Evolutionary conservation across 2,113 vertebrate species (phyloP), one percentile per base, ranked within the genome.

Genomic region (Callopanchax toddi): DNA sequence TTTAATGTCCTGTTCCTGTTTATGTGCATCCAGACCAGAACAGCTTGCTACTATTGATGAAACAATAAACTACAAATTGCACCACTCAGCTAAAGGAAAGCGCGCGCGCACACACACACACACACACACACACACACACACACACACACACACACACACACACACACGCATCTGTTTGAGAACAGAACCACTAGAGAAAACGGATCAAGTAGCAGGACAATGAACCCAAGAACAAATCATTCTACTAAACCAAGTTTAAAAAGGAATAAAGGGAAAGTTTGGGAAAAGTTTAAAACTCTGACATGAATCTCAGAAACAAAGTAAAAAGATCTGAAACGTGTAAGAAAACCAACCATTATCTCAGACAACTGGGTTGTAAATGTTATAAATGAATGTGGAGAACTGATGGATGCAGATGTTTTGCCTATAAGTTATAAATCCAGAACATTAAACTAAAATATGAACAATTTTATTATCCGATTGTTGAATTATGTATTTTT

Each of bases 161-260:
- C 29, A 32, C 29, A 32, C 29, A 3, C 29, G 10, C 29, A 32
- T n/a, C n/a, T n/a, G n/a, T n/a, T n/a, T n/a, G n/a, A n/a, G n/a
- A n/a, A n/a, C n/a, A 59, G 39, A 23, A 61, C 15, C 61, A 74
- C 76, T 57, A 55, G 46, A 3, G 22, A 26, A 52, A 36, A 25
- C 26, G 2, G 34, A 11, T 36, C 36, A 37, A 10, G 11, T 11
- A 37, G 36, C 36, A 37, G 36, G 12, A 37, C 36, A 37, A 37
- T 11, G 4, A 37, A 11, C 4, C 36, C 29, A 32, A 32, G 29
- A 32, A 32, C 23, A 58, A 32, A 3, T 32, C 25, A 32, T 43
- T 44, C 6, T 29, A 20, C 11, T 7, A n/a, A 4, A 29, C 6
- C 18, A 12, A 7, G 2, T 11, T 15, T 43, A 18, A 57, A 43